Percentiles rank a stretch among this genome's conserved stretches.
These are phyloP conservation scores for Delichon dasypus DNA, from an alignment of 2,797 vertebrate genomes.

Conservation along the genomic window DNA sequence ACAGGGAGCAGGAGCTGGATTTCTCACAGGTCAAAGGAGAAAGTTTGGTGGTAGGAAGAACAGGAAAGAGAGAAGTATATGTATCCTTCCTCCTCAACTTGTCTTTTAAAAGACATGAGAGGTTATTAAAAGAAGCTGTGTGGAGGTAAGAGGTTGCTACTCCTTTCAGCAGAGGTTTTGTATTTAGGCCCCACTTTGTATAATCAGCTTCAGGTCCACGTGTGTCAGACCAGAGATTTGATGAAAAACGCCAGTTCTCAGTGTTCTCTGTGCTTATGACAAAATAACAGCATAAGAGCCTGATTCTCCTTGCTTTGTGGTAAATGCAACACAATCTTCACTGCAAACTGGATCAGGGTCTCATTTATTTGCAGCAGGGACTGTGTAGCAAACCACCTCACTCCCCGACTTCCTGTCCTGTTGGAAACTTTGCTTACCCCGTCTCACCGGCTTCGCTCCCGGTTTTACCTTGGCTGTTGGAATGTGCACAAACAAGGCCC, in stretches of 20 bases:
- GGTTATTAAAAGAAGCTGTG: fast-evolving
- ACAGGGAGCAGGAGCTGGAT: background rate
- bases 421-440: background rate
- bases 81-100: background rate
- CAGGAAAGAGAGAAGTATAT: background rate
- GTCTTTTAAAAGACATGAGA: background rate
- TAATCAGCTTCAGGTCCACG: background rate
- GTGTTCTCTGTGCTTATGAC: background rate
- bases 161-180: background rate
- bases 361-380: background rate
- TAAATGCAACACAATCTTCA: background rate
- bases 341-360: background rate
- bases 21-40: background rate
- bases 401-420: background rate
- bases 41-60: background rate
- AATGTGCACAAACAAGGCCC: conserved; percentile 20
- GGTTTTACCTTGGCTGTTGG: background rate
- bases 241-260: background rate
- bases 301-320: background rate
- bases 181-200: background rate
- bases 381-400: background rate
- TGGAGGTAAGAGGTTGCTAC: background rate
- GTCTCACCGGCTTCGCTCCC: background rate
- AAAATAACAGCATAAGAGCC: background rate
- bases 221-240: background rate